Evolutionary conservation across 2,113 vertebrate genomes (phyloP), one percentile per base, ranked within the genome.

Genomic region (Eira barbara): DNA sequence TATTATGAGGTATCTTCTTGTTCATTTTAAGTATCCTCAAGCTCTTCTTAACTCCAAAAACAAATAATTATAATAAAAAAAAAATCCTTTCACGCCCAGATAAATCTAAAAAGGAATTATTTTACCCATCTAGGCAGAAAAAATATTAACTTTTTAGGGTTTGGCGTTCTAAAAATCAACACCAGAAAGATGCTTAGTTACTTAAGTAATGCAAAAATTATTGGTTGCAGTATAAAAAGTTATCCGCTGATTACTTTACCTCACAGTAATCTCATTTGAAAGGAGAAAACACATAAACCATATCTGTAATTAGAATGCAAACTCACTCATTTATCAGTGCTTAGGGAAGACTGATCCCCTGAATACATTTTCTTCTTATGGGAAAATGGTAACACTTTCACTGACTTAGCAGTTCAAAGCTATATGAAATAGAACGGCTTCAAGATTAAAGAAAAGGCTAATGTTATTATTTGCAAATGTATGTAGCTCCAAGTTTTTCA

Each of bases 1-100:
- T 92, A 89, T 81, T 96, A 69, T 95, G 80, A 92, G 39, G 52
- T 94, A 82, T 91, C 96, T 98, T 96, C 76, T 0, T 85, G 84
- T 79, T 85, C 34, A 92, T 98, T 97, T 87, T 81, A 97, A 92
- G 98, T 95, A 95, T 97, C 90, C 95, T 96, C 69, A 89, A 98
- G 97, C 80, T 96, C 86, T 91, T 91, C 63, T 39, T 92, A 97
- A 65, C 81, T 93, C 98, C 85, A 93, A 96, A 96, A 91, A 95
- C 97, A 97, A 98, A 97, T 97, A 96, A 97, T 97, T 88, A 89
- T 61, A 94, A 93, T 94, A 91, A 97, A 97, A 39, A 39, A 39
- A 94, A 97, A 97, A 95, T 78, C 61, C 57, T 81, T 67, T 90
- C n/a, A 92, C 23, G 76, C 29, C 27, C 59, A 97, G 59, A 91